Conservation (phyloP, 2,888 invertebrate genomes). For the Agrotis puta region DNA sequence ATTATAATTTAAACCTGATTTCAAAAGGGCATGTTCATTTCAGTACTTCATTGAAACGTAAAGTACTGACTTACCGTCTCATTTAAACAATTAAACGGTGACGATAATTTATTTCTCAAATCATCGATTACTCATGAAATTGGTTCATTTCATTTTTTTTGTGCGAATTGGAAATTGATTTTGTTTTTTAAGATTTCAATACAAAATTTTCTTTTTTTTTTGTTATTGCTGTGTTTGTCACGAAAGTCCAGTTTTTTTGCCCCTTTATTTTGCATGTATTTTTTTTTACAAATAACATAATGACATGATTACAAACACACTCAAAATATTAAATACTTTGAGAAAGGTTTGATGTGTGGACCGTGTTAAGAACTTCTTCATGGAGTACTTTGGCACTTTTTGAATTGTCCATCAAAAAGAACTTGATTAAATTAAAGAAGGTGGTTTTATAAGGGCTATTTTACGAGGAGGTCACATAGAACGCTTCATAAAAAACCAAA, state of each 20-base stretch:
- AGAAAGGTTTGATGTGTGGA: neutral
- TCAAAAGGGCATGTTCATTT: constrained; percentile 27
- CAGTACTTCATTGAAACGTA: constrained; percentile 1
- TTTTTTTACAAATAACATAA: neutral
- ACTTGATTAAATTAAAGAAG: too few species aligned
- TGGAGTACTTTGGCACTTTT: too few species aligned
- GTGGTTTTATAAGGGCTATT: too few species aligned
- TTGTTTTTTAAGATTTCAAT: neutral
- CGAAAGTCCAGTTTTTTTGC: neutral
- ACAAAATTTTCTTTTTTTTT: neutral
- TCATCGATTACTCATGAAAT: neutral
- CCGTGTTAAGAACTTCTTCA: too few species aligned
- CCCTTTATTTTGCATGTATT: constrained; percentile 4
- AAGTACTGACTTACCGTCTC: too few species aligned
- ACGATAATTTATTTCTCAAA: neutral
- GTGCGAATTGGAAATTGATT: neutral
- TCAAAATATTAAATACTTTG: too few species aligned
- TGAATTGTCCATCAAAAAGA: too few species aligned
- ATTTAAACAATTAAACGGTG: too few species aligned
- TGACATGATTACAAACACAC: too few species aligned
- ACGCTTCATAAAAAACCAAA: too few species aligned
- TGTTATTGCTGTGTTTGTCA: neutral
- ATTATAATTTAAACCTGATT: constrained; percentile 10
- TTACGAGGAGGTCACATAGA: too few species aligned
- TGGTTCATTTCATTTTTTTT: neutral